Conservation (phyloP, 2,888 invertebrate genomes). For the Ceraclea dissimilis region DNA sequence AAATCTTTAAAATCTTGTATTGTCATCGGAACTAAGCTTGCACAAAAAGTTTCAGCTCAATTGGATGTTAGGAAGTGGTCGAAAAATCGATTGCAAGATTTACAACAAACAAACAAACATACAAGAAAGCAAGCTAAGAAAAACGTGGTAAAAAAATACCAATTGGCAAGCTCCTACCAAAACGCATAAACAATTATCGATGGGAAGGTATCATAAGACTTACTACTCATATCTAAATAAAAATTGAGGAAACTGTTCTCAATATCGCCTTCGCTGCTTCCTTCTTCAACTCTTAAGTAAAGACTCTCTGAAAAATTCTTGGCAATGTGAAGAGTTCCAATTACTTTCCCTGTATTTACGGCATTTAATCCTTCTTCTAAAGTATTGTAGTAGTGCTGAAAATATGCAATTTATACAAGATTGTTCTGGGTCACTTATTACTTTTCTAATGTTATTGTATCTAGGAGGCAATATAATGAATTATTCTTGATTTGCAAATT, state of each 20-base stretch:
- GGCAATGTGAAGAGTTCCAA: slow-evolving; percentile 61
- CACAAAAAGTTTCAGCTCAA: too few relatives aligned
- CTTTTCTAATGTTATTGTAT: too few relatives aligned
- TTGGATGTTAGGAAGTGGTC: too few relatives aligned
- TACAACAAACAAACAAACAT: too few relatives aligned
- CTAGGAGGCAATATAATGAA: not conserved
- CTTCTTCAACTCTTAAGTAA: slow-evolving; percentile 49
- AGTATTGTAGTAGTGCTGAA: slow-evolving; percentile 45
- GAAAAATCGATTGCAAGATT: too few relatives aligned
- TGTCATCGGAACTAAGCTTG: too few relatives aligned
- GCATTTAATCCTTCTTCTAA: slow-evolving; percentile 46
- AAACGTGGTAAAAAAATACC: too few relatives aligned
- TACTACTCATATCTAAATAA: slow-evolving; percentile 71
- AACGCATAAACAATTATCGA: too few relatives aligned
- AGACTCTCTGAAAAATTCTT: slow-evolving; percentile 65
- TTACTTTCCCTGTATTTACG: slow-evolving; percentile 47
- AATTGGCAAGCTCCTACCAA: too few relatives aligned
- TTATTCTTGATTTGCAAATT: not conserved
- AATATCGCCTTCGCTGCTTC: slow-evolving; percentile 48
- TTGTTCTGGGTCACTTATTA: too few relatives aligned
- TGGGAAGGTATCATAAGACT: slow-evolving; percentile 28
- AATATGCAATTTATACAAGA: slow-evolving; percentile 2
- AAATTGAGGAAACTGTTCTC: slow-evolving; percentile 58
- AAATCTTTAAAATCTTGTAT: too few relatives aligned
- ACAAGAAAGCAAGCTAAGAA: too few relatives aligned